These are phyloP conservation scores for Cherax destructor DNA, from an alignment of 1,140 invertebrate species.

Conservation along the genomic window DNA sequence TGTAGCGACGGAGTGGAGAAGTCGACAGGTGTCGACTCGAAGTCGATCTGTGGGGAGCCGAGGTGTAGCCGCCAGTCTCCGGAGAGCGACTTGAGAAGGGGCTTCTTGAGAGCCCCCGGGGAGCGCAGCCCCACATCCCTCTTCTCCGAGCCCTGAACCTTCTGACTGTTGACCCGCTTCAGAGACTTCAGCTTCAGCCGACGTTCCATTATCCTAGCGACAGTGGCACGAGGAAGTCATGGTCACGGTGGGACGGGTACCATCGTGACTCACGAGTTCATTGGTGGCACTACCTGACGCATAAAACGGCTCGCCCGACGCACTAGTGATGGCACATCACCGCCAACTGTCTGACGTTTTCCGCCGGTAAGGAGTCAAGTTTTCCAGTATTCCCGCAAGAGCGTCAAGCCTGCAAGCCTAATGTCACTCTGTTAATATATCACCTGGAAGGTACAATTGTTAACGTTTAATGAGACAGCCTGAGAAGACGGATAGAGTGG, in stretches of 20 bases:
- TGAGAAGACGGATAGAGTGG: too few relatives aligned
- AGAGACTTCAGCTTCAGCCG: slow-evolving; percentile 64
- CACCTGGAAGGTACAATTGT: not conserved
- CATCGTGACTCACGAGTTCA: not conserved
- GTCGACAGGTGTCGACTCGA: slow-evolving; percentile 34
- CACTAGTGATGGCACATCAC: too few relatives aligned
- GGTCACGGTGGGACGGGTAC: slow-evolving; percentile 19
- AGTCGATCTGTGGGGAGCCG: slow-evolving; percentile 65
- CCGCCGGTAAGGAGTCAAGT: too few relatives aligned
- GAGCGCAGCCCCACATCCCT: slow-evolving; percentile 54
- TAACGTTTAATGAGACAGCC: not conserved
- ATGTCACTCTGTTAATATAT: not conserved
- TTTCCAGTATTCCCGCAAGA: too few relatives aligned
- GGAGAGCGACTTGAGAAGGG: slow-evolving; percentile 58
- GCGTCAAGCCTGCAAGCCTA: not conserved
- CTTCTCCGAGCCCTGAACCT: slow-evolving; percentile 55
- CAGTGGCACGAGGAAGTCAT: not conserved
- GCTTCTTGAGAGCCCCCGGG: slow-evolving; percentile 53
- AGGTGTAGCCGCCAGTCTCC: slow-evolving; percentile 69
- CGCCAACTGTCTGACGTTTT: too few relatives aligned
- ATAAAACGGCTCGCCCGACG: not conserved
- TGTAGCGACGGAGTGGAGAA: slow-evolving; percentile 49
- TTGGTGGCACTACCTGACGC: not conserved
- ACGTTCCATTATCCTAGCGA: slow-evolving; percentile 42
- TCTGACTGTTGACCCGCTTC: slow-evolving; percentile 66